Conservation (phyloP, 2,113 vertebrate species). For the Myocastor coypus region DNA sequence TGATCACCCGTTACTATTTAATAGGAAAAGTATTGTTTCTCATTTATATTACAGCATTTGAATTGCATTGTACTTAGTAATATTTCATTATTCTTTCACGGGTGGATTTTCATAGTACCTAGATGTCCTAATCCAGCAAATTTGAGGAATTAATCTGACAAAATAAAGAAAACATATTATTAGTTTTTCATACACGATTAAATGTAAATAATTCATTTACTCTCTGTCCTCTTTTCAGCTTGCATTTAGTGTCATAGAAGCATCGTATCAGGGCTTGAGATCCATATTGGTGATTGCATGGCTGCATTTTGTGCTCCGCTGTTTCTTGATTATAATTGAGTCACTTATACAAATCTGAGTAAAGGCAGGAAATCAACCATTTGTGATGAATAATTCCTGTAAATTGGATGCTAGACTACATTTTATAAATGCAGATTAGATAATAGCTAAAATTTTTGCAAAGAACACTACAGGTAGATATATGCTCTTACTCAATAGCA, state of each 20-base stretch:
- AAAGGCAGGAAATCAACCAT: constrained; percentile 80
- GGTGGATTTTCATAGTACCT: background rate
- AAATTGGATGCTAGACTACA: constrained; percentile 72
- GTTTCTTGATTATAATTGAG: constrained; percentile 82
- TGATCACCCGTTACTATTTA: background rate
- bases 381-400: constrained; percentile 78
- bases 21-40: background rate
- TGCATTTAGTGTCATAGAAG: constrained; percentile 65
- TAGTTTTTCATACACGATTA: constrained; percentile 20
- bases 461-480: constrained; percentile 55
- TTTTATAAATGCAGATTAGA: constrained; percentile 78
- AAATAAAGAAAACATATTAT: background rate
- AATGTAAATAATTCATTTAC: constrained; percentile 44
- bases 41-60: background rate
- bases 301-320: constrained; percentile 44
- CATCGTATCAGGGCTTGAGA: constrained; percentile 34
- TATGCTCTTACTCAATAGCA: background rate
- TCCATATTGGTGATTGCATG: constrained; percentile 66
- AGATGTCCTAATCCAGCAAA: background rate
- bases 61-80: background rate
- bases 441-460: constrained; percentile 71
- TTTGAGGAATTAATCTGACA: background rate
- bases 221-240: constrained; percentile 40
- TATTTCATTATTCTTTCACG: background rate
- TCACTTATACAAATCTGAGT: constrained; percentile 75